Evolutionary conservation across 2,113 vertebrate genomes (phyloP), one percentile per base, ranked within the genome.

Genomic region (Tragelaphus scriptus): DNA sequence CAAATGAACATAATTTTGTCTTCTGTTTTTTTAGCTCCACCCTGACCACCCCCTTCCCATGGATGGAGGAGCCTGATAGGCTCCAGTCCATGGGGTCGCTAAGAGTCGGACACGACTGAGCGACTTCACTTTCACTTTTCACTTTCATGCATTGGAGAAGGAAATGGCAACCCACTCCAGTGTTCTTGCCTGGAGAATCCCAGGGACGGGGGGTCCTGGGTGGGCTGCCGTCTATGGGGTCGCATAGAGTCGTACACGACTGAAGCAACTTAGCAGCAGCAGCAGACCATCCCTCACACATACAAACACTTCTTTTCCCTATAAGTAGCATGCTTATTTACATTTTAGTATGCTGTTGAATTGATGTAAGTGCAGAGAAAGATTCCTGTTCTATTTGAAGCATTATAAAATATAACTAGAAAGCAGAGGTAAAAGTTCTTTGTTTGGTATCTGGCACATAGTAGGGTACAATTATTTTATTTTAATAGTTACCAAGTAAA

Each of bases 21-120:
- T 77, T 87, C 55, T 87, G 51, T 17, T 87, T 95, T 97, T 88
- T 95, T 98, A 40, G 61, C 14, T 80, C 28, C 28, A 16, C 55
- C 8, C 21, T 71, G n/a, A 71, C 17, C 65, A 36, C 68, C 9
- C 65, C 17, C 4, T 7, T 8, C 47, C 47, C 47, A 49, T 49
- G 47, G 47, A 49, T 10, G 2, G 47, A 49, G 47, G 47, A 11
- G 47, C 47, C 47, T 49, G 10, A 10, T 49, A 49, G 47, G 47
- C 47, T 49, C 9, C 47, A 49, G 47, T 49, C 47, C 47, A 49
- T 49, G 47, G 47, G 10, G 47, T 49, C 2, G 9, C 47, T 49
- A 11, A 49, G 47, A 11, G 47, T 49, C 47, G 2, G 47, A 49
- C 47, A 49, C 47, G 47, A 49, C 10, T 49, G 10, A 49, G 47